Evolutionary conservation across 2,113 vertebrate genomes (phyloP).

Genomic region (Phaetusa simplex): DNA sequence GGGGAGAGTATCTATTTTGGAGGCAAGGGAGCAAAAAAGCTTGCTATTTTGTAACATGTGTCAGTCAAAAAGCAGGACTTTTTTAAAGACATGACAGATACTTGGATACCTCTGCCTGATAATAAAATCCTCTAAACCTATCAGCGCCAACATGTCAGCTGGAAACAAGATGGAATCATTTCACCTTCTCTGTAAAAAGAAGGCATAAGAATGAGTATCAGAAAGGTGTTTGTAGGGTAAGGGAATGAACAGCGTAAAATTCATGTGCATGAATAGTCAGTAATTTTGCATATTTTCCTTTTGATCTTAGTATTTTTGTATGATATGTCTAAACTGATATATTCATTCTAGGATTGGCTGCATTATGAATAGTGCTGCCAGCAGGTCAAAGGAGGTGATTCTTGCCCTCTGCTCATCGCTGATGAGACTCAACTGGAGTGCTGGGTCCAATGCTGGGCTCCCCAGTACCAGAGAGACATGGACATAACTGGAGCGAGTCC

Average conservation of each 20-base stretch:
- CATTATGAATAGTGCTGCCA: background rate
- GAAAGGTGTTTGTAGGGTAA: background rate
- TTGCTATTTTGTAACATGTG: background rate
- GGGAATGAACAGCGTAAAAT: accelerated
- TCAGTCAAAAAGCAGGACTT: background rate
- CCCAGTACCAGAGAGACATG: background rate
- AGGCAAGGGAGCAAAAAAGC: background rate
- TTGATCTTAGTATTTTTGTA: background rate
- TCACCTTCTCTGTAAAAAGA: background rate
- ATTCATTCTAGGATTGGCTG: background rate
- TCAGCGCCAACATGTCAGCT: background rate
- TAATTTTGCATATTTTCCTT: background rate
- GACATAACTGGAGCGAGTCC: background rate
- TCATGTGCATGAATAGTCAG: background rate
- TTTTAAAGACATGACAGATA: background rate
- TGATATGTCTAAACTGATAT: background rate
- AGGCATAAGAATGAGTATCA: background rate
- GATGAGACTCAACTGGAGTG: background rate
- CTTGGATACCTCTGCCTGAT: background rate
- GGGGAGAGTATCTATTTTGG: background rate
- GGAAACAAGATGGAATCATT: background rate
- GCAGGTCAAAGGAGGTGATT: background rate
- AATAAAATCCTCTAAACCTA: background rate
- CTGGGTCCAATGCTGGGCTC: background rate
- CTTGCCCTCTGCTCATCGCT: background rate